Conservation (phyloP, 2,113 vertebrate genomes). For the Bubo blakistoni region DNA sequence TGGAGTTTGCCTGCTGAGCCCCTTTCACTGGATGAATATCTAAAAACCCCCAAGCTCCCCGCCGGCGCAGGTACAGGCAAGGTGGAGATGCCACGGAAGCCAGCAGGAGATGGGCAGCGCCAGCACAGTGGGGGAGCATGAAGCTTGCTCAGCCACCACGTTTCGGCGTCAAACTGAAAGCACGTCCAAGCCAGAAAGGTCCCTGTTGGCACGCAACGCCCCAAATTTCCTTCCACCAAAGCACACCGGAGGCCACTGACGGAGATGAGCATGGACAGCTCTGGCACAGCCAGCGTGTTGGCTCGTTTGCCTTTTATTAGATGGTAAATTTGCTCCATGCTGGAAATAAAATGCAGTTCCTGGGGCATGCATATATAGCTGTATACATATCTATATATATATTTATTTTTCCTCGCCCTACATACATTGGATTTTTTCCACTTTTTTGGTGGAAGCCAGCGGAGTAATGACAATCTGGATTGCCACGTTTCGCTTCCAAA, state of each 20-base stretch:
- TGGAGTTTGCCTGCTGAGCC: not conserved
- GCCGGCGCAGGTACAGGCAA: not conserved
- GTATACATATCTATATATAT: not conserved
- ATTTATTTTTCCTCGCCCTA: not conserved
- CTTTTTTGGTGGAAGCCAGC: not conserved
- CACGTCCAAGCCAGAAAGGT: rapidly evolving
- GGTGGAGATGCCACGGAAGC: not conserved
- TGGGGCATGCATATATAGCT: not conserved
- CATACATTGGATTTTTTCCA: not conserved
- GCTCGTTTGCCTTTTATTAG: not conserved
- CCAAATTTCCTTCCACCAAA: not conserved
- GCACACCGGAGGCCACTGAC: not conserved
- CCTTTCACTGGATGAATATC: not conserved
- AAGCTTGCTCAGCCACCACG: not conserved
- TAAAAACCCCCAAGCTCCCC: rapidly evolving
- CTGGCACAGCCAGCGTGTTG: not conserved
- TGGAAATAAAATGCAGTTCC: not conserved
- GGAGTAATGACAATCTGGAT: slow-evolving; percentile 30
- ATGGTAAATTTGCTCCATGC: not conserved
- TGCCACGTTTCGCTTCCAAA: not conserved
- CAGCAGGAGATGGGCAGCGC: not conserved
- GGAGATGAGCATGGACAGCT: not conserved
- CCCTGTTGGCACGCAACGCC: rapidly evolving
- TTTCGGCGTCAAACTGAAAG: not conserved
- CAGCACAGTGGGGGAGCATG: rapidly evolving